Conservation (phyloP, 2,888 invertebrate species). For the Sarcophaga variegata region DNA sequence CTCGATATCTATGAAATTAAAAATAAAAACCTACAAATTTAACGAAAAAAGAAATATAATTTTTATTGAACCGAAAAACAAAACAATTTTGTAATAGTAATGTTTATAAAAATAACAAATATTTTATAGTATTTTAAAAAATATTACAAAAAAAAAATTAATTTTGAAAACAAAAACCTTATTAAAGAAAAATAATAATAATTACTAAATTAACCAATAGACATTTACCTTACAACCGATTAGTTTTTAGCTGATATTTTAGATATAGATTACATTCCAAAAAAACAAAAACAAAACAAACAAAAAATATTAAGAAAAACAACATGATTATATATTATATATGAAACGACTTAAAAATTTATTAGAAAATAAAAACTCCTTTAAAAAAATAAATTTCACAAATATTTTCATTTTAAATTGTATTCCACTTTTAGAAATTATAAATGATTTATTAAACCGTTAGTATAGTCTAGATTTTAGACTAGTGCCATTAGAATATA, state of each 20-base stretch:
- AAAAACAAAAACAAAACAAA: not conserved
- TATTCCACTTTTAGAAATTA: no score
- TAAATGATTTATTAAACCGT: no score
- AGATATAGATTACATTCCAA: conserved; percentile 45
- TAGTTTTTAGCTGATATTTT: conserved; percentile 51
- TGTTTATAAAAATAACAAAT: conserved; percentile 44
- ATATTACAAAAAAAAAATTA: conserved; percentile 16
- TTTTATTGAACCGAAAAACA: conserved; percentile 32
- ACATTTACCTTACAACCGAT: conserved; percentile 42
- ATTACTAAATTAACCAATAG: conserved; percentile 23
- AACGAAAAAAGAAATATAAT: conserved; percentile 16
- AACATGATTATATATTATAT: conserved; percentile 16
- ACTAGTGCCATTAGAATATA: no score
- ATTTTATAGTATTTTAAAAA: conserved; percentile 63
- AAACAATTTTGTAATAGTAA: conserved; percentile 23
- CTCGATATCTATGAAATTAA: not conserved
- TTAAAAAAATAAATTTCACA: not conserved
- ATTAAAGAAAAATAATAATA: conserved; percentile 17
- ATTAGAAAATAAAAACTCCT: conserved; percentile 17
- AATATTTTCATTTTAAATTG: not conserved
- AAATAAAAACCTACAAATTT: conserved; percentile 11
- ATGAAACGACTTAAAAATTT: conserved; percentile 29
- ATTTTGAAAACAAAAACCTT: not conserved
- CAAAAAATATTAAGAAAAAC: not conserved
- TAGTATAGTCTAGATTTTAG: no score